A percentile compares a stretch with the other conserved stretches of the same genome.
These are phyloP conservation scores for Anoncus sp. DNA, from an alignment of 2,888 invertebrate genomes.

Conservation along the genomic window DNA sequence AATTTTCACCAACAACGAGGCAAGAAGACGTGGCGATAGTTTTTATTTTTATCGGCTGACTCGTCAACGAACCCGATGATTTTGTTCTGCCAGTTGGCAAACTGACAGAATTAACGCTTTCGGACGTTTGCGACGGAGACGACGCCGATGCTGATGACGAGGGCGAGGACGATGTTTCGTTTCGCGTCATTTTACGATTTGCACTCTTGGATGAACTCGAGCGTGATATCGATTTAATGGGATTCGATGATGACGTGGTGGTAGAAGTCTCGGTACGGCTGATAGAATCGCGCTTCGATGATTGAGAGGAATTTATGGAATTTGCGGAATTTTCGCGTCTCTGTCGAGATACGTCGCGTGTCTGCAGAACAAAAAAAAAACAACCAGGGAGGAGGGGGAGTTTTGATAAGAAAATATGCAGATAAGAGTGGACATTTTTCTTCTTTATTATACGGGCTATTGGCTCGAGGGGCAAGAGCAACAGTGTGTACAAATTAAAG, in stretches of 20 bases:
- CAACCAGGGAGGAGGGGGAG: not conserved
- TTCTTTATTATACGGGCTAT: too few species aligned
- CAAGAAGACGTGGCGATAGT: constrained; percentile 68
- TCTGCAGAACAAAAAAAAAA: constrained; percentile 29
- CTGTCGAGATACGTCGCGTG: constrained; percentile 57
- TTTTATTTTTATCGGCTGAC: constrained; percentile 78
- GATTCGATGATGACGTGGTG: constrained; percentile 35
- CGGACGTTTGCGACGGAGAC: constrained; percentile 29
- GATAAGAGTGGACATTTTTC: too few species aligned
- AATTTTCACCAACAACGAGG: constrained; percentile 54
- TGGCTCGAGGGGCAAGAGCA: too few species aligned
- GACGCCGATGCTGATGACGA: constrained; percentile 62
- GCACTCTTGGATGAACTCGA: constrained; percentile 72
- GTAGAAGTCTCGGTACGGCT: constrained; percentile 40
- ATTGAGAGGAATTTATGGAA: constrained; percentile 46
- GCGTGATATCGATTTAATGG: constrained; percentile 71
- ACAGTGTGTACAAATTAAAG: too few species aligned
- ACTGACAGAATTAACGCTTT: constrained; percentile 69
- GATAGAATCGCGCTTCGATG: constrained; percentile 40
- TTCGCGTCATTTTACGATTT: constrained; percentile 77
- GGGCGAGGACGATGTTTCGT: constrained; percentile 69
- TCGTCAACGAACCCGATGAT: constrained; percentile 78
- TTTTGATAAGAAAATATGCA: not conserved
- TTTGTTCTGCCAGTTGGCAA: constrained; percentile 81
- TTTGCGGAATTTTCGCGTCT: constrained; percentile 65